Base-by-base conservation (phyloP, 2,888 invertebrate genomes). In the Sipunculus nudus region DNA sequence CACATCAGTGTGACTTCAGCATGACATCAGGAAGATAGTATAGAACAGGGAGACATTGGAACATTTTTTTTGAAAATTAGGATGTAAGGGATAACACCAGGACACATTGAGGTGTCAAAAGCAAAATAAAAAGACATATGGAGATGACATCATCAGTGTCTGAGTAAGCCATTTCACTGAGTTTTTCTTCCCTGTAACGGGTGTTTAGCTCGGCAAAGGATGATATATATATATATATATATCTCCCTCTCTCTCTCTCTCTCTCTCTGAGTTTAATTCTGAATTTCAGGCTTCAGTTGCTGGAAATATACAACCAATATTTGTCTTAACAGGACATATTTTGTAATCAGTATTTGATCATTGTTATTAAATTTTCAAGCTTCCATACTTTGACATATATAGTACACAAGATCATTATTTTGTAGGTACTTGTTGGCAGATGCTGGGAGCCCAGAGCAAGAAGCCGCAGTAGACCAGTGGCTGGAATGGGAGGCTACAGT, bases 401-500 rank as follows among this genome's bases (percentile, higher is more conserved):
- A 43, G 25, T 4, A 25, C 19, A 2, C 21, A 25, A 21, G 3
- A 13, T 35, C 38, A 21, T 10, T 50, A 35, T 31, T 25, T 19
- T 21, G 13, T 13, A 32, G 19, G 21, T 32, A 52, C 41, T 26
- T 38, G 26, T 41, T 3, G 25, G 40, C 28, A 38, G 38, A 53
- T 53, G 40, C 25, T 25, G 26, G 19, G 28, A 49, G 48, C 13
- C 16, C 6, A 25, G 48, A 35, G 41, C 28, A 53, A 26, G 25
- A 32, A 16, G 26, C 10, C 10, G 32, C 32, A 25, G 68, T 74
- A n/a, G 77, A 79, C 43, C 70, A 70, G 41, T 78, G 78, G 77
- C 61, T 78, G 49, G 78, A 80, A 60, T 80, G 79, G 79, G 79
- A 80, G 53, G 64, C 68, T 55, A 63, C 72, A 16, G 65, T 73